A percentile compares a stretch with the other conserved stretches of the same genome.
These are phyloP conservation scores for Calosoma granatense DNA, from an alignment of 1,140 invertebrate genomes.

Conservation along the genomic window DNA sequence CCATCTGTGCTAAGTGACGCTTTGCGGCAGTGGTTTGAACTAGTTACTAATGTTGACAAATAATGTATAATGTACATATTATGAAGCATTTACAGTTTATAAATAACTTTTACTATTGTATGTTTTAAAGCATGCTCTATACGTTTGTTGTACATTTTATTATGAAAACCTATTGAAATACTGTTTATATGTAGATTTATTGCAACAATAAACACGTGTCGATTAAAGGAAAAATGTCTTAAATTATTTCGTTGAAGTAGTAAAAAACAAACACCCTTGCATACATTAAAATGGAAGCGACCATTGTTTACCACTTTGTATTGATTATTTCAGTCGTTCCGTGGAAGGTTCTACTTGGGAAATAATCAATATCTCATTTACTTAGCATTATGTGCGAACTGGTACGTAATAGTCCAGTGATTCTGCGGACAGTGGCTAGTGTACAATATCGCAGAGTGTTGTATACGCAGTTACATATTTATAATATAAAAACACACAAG, in stretches of 20 bases:
- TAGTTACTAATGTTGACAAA: conserved; percentile 60
- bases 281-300: background rate
- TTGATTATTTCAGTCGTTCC: background rate
- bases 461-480: background rate
- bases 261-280: too few species aligned
- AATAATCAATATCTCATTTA: conserved; percentile 4
- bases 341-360: background rate
- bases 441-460: background rate
- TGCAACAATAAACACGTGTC: too few species aligned
- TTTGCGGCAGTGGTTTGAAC: conserved; percentile 96
- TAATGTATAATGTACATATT: conserved; percentile 15
- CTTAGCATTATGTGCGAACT: background rate
- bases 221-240: too few species aligned
- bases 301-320: background rate
- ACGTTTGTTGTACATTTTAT: too few species aligned
- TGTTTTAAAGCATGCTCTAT: too few species aligned
- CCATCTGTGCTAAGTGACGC: conserved; percentile 90
- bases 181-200: too few species aligned
- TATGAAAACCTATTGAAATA: too few species aligned
- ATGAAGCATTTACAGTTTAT: too few species aligned
- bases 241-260: too few species aligned
- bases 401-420: background rate
- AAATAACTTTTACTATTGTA: too few species aligned
- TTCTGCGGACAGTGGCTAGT: background rate
- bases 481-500: too few species aligned